Percentiles rank a stretch among this genome's conserved stretches.
Evolutionary conservation across 2,888 invertebrate species (phyloP).

Genomic region (Calameuta pallipes): DNA sequence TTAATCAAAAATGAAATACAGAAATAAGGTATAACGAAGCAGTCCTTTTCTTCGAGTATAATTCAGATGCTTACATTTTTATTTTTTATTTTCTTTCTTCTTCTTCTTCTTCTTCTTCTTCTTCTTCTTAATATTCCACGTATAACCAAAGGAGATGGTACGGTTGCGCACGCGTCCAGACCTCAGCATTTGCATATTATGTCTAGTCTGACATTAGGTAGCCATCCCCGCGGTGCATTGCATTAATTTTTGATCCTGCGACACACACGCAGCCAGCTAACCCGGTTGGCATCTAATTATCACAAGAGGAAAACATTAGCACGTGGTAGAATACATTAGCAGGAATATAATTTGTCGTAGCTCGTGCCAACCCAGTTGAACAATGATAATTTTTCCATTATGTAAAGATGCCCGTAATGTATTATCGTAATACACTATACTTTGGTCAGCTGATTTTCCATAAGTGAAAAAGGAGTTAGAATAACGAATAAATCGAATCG

Average conservation of each 20-base stretch:
- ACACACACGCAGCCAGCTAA: background rate
- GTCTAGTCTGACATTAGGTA: constrained; percentile 47
- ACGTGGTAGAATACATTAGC: constrained; percentile 31
- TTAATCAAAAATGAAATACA: constrained; percentile 21
- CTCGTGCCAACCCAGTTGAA: background rate
- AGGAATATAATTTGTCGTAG: background rate
- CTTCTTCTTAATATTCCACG: background rate
- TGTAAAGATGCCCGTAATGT: background rate
- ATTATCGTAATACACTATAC: background rate
- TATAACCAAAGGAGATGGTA: constrained; percentile 28
- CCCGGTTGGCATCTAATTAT: constrained; percentile 40
- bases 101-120: constrained; percentile 9
- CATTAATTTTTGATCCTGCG: constrained; percentile 56
- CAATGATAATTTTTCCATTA: background rate
- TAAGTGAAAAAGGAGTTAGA: background rate
- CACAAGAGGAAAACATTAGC: constrained; percentile 44
- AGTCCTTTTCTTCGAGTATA: constrained; percentile 38
- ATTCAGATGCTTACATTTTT: background rate
- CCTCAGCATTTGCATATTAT: constrained; percentile 61
- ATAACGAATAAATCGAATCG: background rate
- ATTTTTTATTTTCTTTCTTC: background rate
- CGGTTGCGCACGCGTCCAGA: constrained; percentile 42
- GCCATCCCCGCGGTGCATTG: constrained; percentile 55
- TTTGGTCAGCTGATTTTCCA: background rate
- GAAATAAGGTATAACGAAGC: constrained; percentile 26